Evolutionary conservation across 2,888 invertebrate genomes (phyloP).

Genomic region (Imbricaverruca yamaguchii): DNA sequence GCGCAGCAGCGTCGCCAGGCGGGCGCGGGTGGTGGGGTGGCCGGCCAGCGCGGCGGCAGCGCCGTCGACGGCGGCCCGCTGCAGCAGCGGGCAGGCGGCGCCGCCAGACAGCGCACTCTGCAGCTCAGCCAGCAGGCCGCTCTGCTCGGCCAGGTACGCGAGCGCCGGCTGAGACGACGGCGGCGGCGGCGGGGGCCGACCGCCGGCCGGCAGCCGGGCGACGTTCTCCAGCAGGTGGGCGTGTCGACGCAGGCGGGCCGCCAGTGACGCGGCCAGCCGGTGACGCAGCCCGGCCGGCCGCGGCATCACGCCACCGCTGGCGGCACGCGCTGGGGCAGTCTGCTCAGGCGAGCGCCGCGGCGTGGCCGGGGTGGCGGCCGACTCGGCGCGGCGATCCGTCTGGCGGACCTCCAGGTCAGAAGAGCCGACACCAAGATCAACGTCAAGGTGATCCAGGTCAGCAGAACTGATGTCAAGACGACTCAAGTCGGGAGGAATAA

Average conservation of each 20-base stretch:
- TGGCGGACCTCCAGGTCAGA: too few relatives aligned
- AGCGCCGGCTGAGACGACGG: constrained; percentile 20
- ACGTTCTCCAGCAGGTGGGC: neutral
- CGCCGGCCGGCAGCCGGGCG: too few relatives aligned
- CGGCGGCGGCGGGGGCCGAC: constrained; percentile 15
- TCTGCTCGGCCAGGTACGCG: too few relatives aligned
- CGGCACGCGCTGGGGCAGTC: neutral
- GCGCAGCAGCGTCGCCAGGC: constrained; percentile 24
- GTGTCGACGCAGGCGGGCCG: neutral
- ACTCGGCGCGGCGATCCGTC: too few relatives aligned
- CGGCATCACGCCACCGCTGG: neutral
- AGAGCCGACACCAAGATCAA: too few relatives aligned
- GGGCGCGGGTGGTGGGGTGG: neutral
- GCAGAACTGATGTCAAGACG: too few relatives aligned
- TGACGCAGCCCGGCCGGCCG: neutral
- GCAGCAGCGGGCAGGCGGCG: constrained; percentile 22
- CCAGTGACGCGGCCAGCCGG: constrained; percentile 23
- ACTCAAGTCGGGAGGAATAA: too few relatives aligned
- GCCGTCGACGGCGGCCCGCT: constrained; percentile 19
- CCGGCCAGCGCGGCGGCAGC: constrained; percentile 10
- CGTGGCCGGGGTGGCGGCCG: too few relatives aligned
- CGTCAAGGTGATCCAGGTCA: too few relatives aligned
- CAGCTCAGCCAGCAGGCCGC: neutral
- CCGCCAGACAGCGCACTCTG: neutral
- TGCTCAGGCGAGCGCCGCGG: too few relatives aligned